phyloP scores from a whole-genome alignment of 2,113 vertebrate genomes.

The Tenrec ecaudatus region DNA sequence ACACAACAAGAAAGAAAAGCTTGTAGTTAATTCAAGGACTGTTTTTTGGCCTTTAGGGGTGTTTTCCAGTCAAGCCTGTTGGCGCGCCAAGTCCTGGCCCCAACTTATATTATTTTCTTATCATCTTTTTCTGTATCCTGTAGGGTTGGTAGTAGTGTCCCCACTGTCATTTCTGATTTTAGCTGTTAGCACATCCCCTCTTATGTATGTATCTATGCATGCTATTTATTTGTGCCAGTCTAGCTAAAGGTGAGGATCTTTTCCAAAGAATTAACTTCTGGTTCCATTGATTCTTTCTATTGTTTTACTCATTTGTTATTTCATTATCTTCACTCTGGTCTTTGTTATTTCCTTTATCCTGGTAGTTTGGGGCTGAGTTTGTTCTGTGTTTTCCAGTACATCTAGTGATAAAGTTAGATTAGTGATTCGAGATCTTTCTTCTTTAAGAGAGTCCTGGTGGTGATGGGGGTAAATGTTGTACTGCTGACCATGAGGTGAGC shows the following conservation, averaged over 20 bases:
- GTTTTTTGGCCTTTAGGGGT: no score
- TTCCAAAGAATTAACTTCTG: not conserved
- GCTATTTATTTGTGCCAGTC: not conserved
- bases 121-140: not conserved
- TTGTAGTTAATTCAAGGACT: no score
- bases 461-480: no score
- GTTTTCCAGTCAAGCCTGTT: no score
- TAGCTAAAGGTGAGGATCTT: not conserved
- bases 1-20: no score
- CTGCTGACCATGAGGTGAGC: no score
- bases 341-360: not conserved
- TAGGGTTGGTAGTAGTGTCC: not conserved
- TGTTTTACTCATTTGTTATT: not conserved
- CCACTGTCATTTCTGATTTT: not conserved
- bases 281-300: not conserved
- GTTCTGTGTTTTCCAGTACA: not conserved
- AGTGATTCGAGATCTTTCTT: not conserved
- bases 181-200: not conserved
- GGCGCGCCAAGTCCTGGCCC: no score
- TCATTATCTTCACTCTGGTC: not conserved
- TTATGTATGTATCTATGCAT: no score
- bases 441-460: not conserved
- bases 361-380: not conserved
- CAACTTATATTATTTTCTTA: no score
- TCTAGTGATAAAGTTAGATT: not conserved